A percentile compares a stretch with the other conserved stretches of the same genome.
phyloP scores from a whole-genome alignment of 2,888 invertebrate genomes.

The Enoplolaimus lenunculus region DNA sequence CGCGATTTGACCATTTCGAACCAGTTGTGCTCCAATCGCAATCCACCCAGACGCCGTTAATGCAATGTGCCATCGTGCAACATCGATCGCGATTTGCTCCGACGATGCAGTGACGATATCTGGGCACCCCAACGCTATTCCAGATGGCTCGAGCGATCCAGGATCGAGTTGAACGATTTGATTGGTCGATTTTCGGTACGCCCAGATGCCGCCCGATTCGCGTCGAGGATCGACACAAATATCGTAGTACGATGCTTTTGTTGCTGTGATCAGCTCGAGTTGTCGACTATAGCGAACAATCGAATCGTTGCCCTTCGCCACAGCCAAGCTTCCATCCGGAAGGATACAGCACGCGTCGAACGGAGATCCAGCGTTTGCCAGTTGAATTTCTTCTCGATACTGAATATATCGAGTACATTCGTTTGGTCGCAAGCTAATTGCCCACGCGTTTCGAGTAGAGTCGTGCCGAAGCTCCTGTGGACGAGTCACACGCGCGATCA shows the following conservation, averaged over 20 bases:
- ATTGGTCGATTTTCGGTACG: neutral
- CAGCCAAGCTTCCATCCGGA: neutral
- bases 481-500: neutral
- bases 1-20: neutral
- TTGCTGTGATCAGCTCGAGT: neutral
- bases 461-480: neutral
- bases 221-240: neutral
- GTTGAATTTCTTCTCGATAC: conserved; percentile 7
- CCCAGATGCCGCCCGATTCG: neutral
- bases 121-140: neutral
- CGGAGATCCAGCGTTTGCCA: neutral
- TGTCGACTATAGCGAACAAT: neutral
- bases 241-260: neutral
- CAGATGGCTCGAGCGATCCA: neutral
- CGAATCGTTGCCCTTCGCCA: conserved; percentile 9
- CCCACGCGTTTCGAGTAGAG: neutral
- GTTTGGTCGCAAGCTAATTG: neutral
- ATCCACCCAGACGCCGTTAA: neutral
- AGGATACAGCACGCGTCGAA: conserved; percentile 13
- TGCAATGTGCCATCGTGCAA: conserved; percentile 2
- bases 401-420: conserved; percentile 3
- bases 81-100: no score
- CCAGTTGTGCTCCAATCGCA: conserved; percentile 3
- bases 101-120: neutral
- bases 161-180: neutral